phyloP scores from a whole-genome alignment of 2,113 vertebrate genomes.

The Otolemur garnettii region DNA sequence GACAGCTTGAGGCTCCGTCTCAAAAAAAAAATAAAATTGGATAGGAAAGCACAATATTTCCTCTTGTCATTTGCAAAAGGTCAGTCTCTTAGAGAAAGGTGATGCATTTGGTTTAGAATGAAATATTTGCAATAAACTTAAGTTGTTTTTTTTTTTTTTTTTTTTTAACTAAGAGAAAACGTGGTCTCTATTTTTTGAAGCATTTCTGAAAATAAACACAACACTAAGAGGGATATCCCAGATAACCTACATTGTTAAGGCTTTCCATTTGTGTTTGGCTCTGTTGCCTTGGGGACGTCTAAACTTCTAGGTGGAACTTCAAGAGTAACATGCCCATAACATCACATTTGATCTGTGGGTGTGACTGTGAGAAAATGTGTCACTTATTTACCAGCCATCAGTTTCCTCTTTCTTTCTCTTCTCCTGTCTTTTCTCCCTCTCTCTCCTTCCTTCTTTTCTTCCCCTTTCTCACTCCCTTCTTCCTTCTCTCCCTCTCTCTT shows the following conservation, averaged over 20 bases:
- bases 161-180: too few relatives aligned
- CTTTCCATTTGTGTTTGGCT: background rate
- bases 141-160: too few relatives aligned
- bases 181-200: too few relatives aligned
- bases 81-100: background rate
- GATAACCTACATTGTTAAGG: background rate
- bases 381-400: background rate
- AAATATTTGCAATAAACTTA: background rate
- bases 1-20: too few relatives aligned
- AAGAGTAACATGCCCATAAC: background rate
- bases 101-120: background rate
- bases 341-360: background rate
- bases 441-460: background rate
- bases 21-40: too few relatives aligned
- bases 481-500: background rate
- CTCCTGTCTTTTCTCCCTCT: background rate
- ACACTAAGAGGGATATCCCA: too few relatives aligned
- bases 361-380: slow-evolving; percentile 5
- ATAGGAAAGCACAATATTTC: background rate
- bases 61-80: background rate
- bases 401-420: background rate
- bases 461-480: background rate
- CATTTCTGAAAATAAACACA: too few relatives aligned
- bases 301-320: background rate
- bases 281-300: background rate